phyloP scores from a whole-genome alignment of 2,797 vertebrate species.

The Hemitrygon akajei region DNA sequence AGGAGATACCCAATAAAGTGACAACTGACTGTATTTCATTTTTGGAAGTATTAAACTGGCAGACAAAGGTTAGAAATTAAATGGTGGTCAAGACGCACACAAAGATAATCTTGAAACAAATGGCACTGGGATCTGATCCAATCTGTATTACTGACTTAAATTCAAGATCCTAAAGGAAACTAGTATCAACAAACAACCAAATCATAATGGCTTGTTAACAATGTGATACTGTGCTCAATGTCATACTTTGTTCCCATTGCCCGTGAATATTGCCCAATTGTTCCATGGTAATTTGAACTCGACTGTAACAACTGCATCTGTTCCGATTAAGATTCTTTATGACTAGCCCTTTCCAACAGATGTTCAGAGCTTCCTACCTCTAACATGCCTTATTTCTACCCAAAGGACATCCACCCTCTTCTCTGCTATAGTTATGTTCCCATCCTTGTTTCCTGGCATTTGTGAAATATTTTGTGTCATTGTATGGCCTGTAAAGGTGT shows the following conservation, averaged over 20 bases:
- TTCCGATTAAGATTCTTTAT: not conserved
- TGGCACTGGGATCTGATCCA: not conserved
- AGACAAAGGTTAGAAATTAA: not conserved
- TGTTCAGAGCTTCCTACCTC: conserved; percentile 8
- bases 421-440: not conserved
- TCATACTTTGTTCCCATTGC: not conserved
- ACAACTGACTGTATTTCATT: not conserved
- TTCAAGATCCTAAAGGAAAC: not conserved
- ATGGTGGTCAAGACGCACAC: not conserved
- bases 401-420: not conserved
- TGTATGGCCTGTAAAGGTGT: not conserved
- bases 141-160: not conserved
- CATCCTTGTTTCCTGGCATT: not conserved
- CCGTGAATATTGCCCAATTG: not conserved
- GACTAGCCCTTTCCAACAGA: not conserved
- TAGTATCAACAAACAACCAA: not conserved
- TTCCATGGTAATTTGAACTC: not conserved
- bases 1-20: too few species aligned
- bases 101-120: not conserved
- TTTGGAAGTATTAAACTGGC: not conserved
- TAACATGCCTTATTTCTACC: not conserved
- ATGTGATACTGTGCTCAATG: not conserved
- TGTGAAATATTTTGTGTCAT: not conserved
- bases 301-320: not conserved
- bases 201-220: not conserved